Base-by-base conservation (phyloP, 1,140 invertebrate species). In the Diorhabda sublineata region DNA sequence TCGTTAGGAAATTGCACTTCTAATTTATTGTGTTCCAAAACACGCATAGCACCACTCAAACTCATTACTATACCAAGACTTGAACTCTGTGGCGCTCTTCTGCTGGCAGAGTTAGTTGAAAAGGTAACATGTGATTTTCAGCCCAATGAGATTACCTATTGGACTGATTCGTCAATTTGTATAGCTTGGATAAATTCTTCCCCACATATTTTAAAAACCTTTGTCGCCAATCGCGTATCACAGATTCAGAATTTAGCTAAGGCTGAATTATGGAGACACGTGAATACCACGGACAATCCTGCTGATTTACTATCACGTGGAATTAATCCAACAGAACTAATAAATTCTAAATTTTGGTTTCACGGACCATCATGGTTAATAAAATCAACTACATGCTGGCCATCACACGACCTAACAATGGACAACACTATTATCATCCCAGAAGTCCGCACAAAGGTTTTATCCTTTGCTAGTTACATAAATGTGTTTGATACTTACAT, bases 181-280 rank as follows among this genome's bases (percentile, higher is more conserved):
- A 42, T 68, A 26, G 5, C 41, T 2, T 78, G 77, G 5, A 58
- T 78, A 1, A 71, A 73, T 4, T 73, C 42, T 7, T 11, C 42
- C 8, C 63, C 66, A 58, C 58, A 68, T 64, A 42, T 43, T 6
- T 65, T 61, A 57, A 65, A 71, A 61, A 61, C 45, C 6, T 71
- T 68, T 66, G 70, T 68, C 9, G 44, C 45, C 7, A 71, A 71
- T 11, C 11, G 70, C 8, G 62, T 71, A 9, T 52, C 61, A 5
- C 45, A 68, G 42, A 68, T 71, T 3, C 57, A 68, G 41, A 58
- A 2, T 58, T 47, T 69, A 3, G 58, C 68, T 45, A 42, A 45
- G 44, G 5, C 26, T 7, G 5, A 64, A 45, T 7, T 5, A 42
- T 64, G 61, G 3, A 7, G 45, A 5, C 61, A 69, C 43, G 61